Evolutionary conservation across 37 sponge, comb jelly and placozoan genomes (phyloP).

Genomic region (Mnemiopsis leidyi): DNA sequence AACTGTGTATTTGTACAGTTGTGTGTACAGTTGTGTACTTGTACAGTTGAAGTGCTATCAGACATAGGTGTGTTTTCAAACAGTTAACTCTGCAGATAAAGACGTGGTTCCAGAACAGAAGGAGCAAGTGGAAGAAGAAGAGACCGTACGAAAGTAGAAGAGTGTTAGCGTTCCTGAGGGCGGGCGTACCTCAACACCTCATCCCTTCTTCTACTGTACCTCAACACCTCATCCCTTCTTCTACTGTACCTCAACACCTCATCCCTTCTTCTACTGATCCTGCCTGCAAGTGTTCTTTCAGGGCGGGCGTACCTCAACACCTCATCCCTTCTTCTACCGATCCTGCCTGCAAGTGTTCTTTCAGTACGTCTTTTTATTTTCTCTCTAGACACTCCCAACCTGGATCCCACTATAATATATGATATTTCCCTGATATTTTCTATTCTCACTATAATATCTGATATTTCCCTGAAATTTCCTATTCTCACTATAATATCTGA

Average conservation of each 20-base stretch:
- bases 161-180: background rate
- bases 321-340: background rate
- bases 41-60: no score
- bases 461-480: no score
- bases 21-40: no score
- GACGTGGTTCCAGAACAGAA: background rate
- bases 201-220: background rate
- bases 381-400: no score
- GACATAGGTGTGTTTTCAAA: no score
- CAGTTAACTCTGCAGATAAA: background rate
- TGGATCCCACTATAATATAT: no score
- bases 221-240: background rate
- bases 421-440: no score
- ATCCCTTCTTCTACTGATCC: background rate
- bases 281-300: no score
- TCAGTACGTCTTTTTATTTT: no score
- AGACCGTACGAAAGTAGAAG: constrained; percentile 17
- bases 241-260: constrained; percentile 14
- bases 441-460: no score
- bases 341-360: background rate
- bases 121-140: constrained; percentile 30
- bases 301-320: constrained; percentile 5
- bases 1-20: no score
- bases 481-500: no score
- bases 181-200: constrained; percentile 4